Evolutionary conservation across 2,888 invertebrate species (phyloP).

Genomic region (Theretra japonica): DNA sequence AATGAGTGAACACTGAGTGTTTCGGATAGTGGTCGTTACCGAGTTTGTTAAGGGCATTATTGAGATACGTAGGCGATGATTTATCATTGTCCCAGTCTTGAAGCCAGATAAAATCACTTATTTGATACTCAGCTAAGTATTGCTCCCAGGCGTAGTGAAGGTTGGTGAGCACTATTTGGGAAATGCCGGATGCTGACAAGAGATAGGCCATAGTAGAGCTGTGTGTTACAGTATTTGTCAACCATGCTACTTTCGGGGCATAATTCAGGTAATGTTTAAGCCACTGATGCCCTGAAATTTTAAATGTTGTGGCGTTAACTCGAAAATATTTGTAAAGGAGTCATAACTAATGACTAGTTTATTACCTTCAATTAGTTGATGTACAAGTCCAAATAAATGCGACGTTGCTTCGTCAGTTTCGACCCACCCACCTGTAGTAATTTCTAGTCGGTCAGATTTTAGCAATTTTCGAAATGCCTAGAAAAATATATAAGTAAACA

Average conservation of each 20-base stretch:
- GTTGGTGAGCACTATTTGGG: constrained; percentile 93
- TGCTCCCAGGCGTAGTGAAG: constrained; percentile 98
- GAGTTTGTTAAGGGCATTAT: constrained; percentile 61
- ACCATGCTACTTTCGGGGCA: constrained; percentile 92
- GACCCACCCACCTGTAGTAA: constrained; percentile 97
- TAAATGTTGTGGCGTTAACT: too few relatives aligned
- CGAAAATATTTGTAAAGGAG: not conserved
- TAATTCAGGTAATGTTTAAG: constrained; percentile 91
- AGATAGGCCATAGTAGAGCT: constrained; percentile 96
- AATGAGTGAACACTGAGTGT: constrained; percentile 68
- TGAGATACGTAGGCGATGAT: constrained; percentile 55
- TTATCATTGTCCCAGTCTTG: constrained; percentile 90
- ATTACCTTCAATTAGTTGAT: constrained; percentile 94
- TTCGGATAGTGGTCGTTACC: constrained; percentile 67
- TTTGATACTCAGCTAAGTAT: constrained; percentile 93
- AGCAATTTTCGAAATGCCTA: constrained; percentile 89
- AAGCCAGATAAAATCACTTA: constrained; percentile 95
- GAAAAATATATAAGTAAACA: constrained; percentile 29
- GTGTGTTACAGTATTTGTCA: constrained; percentile 98
- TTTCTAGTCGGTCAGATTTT: constrained; percentile 92
- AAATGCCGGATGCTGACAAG: constrained; percentile 90
- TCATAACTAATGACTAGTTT: not conserved
- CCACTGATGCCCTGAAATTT: constrained; percentile 92
- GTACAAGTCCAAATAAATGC: constrained; percentile 93
- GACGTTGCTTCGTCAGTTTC: constrained; percentile 97